phyloP scores from a whole-genome alignment of 2,113 vertebrate species.

The Embiotoca jacksoni region DNA sequence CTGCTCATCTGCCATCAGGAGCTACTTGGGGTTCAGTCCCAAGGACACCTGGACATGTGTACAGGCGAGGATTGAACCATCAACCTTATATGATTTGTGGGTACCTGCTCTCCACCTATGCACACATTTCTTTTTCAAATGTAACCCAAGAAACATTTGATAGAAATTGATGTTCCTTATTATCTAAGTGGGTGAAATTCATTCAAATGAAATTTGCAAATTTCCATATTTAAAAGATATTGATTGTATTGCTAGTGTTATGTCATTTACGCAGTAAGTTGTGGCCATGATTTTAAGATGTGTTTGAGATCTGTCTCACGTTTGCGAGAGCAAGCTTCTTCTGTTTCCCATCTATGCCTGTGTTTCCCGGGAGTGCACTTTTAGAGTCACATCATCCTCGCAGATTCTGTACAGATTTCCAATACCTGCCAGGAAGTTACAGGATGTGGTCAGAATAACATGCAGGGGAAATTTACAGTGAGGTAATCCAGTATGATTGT shows the following conservation, averaged over 20 bases:
- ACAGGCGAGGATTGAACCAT: too few species aligned
- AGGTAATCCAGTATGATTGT: not conserved
- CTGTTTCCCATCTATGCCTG: fast-evolving
- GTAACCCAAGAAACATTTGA: not conserved
- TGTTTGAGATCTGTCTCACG: too few species aligned
- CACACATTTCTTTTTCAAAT: too few species aligned
- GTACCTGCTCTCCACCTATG: too few species aligned
- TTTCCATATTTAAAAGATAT: too few species aligned
- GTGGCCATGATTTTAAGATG: not conserved
- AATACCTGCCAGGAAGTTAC: not conserved
- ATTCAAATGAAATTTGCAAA: not conserved
- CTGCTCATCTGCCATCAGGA: too few species aligned
- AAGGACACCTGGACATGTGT: too few species aligned
- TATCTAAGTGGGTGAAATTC: not conserved
- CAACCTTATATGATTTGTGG: too few species aligned
- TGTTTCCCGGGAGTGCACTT: not conserved
- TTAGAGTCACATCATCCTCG: too few species aligned
- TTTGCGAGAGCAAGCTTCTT: not conserved
- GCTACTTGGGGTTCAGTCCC: too few species aligned
- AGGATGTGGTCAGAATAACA: not conserved
- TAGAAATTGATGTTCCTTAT: too few species aligned
- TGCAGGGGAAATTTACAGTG: not conserved
- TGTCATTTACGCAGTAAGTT: not conserved
- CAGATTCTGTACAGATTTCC: not conserved
- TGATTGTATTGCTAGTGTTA: not conserved